Percentiles rank a stretch among this genome's conserved stretches.
phyloP scores from a whole-genome alignment of 2,113 vertebrate genomes.

The Gnathonemus echidnorhynchus region DNA sequence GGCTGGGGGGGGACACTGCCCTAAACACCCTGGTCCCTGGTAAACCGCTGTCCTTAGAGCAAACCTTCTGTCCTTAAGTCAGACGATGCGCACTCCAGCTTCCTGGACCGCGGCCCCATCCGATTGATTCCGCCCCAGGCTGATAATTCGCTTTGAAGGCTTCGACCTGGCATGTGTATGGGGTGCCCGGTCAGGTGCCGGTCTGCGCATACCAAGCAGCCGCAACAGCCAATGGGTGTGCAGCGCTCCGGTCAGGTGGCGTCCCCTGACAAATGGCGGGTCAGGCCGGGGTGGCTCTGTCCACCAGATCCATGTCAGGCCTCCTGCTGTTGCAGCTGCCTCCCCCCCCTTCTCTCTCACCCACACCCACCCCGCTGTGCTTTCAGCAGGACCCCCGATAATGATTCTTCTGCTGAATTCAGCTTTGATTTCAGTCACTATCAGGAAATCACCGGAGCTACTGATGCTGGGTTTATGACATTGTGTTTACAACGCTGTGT shows the following conservation, averaged over 20 bases:
- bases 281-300: slow-evolving; percentile 64
- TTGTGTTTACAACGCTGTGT: background rate
- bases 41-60: background rate
- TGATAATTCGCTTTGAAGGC: background rate
- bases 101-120: background rate
- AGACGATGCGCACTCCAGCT: background rate
- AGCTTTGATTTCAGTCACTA: background rate
- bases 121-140: background rate
- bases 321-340: slow-evolving; percentile 25
- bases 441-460: background rate
- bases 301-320: slow-evolving; percentile 60
- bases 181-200: background rate
- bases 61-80: background rate
- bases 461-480: background rate
- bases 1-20: background rate
- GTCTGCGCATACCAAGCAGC: background rate
- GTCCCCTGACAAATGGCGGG: slow-evolving; percentile 53
- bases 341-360: background rate
- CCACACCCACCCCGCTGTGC: background rate
- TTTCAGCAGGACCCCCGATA: slow-evolving; percentile 21
- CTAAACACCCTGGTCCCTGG: background rate
- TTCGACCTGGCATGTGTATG: background rate
- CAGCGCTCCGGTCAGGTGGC: slow-evolving; percentile 31
- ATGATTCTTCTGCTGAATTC: slow-evolving; percentile 19
- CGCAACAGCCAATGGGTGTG: background rate